phyloP scores from a whole-genome alignment of 2,888 invertebrate species.

The Mythimna albipuncta region DNA sequence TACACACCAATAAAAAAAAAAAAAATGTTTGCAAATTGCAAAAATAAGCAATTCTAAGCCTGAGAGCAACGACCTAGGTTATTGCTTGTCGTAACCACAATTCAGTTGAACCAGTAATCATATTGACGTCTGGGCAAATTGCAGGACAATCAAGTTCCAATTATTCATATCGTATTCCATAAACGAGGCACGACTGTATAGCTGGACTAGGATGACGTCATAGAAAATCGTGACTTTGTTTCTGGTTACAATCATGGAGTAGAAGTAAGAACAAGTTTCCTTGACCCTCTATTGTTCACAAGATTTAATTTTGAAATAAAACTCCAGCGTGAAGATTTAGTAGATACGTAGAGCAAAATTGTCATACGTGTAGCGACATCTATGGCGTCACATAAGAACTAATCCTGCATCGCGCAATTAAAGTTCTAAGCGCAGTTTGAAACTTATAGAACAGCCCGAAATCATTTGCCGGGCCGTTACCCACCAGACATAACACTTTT shows the following conservation, averaged over 20 bases:
- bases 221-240: slow-evolving; percentile 46
- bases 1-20: background rate
- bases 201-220: slow-evolving; percentile 50
- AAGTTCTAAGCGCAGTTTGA: no score
- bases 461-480: no score
- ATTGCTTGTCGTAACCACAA: slow-evolving; percentile 56
- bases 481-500: no score
- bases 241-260: slow-evolving; percentile 24
- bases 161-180: slow-evolving; percentile 47
- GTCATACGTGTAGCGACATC: no score
- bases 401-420: no score
- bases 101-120: slow-evolving; percentile 56
- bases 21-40: background rate
- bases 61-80: slow-evolving; percentile 48
- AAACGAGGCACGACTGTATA: slow-evolving; percentile 48
- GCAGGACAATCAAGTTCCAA: slow-evolving; percentile 55
- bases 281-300: slow-evolving; percentile 20
- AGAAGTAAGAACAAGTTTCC: slow-evolving; percentile 25
- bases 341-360: background rate
- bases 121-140: slow-evolving; percentile 55
- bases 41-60: slow-evolving; percentile 16
- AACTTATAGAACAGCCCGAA: no score
- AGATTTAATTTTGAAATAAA: background rate
- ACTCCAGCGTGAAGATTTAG: no score
- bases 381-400: no score